Base-by-base conservation (phyloP, 1,140 invertebrate genomes). In the Maniola jurtina region DNA sequence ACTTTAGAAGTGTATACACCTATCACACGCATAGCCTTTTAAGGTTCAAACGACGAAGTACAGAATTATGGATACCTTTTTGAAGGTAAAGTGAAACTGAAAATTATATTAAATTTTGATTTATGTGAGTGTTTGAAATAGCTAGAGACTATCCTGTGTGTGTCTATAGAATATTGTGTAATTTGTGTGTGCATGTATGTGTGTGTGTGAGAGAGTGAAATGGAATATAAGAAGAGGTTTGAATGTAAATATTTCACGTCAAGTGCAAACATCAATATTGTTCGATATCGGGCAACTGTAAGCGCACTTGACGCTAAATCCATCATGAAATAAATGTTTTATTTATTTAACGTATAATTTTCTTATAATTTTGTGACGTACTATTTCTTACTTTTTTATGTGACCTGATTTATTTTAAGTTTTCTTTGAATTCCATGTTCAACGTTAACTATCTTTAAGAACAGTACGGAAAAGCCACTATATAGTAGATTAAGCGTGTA, bases 391-490 rank as follows among this genome's bases (percentile, higher is more conserved):
- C 58, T 58, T 87, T 84, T 82, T 85, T 86, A 68, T 89, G 86
- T 88, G 86, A 90, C 86, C 86, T 88, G 88, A 90, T 90, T 88
- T 88, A 86, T 79, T 80, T 87, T 89, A 88, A 90, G 86, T 88
- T 88, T 84, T 78, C 61, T 82, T 78, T 75, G 71, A 73, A 75
- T 69, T 50, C 55, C 48, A 56, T 64, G 58, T 69, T 64, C 57
- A 56, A 66, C 67, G 75, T 81, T 72, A 80, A 79, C 75, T 85
- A 75, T 45, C 5, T 82, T 76, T 80, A 72, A 68, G 71, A 72
- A 70, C 68, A 59, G 65, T 66, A 62, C 60, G 60, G 68, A 64
- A 55, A 60, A 56, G 54, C 75, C 57, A 65, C 72, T 70, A 52
- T 52, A 25, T 25, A 40, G 40, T 57, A 62, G 72, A 67, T 62